Evolutionary conservation across 2,113 vertebrate genomes (phyloP).

Genomic region (Physeter macrocephalus): DNA sequence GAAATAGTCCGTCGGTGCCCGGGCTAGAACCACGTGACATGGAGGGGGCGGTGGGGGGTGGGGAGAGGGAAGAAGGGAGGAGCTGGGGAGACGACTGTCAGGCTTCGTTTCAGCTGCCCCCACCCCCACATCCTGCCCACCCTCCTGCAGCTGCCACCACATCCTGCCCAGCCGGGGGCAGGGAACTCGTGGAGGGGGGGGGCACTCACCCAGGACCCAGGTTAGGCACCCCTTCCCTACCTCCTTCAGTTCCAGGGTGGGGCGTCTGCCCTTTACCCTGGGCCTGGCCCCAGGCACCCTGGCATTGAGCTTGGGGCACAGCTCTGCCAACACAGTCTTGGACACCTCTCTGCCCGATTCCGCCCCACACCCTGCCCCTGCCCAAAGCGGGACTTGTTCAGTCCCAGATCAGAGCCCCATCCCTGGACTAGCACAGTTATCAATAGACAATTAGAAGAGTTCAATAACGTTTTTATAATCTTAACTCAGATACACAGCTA

Average conservation of each 20-base stretch:
- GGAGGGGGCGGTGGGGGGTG: slow-evolving; percentile 48
- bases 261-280: slow-evolving; percentile 52
- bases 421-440: not conserved
- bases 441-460: not conserved
- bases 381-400: not conserved
- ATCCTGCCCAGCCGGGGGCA: slow-evolving; percentile 64
- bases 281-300: not conserved
- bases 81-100: slow-evolving; percentile 62
- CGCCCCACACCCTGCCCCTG: not conserved
- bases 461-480: not conserved
- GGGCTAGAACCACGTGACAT: slow-evolving; percentile 60
- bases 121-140: slow-evolving; percentile 76
- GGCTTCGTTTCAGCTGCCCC: slow-evolving; percentile 67
- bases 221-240: slow-evolving; percentile 39
- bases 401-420: not conserved
- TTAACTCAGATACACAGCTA: not conserved
- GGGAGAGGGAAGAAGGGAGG: slow-evolving; percentile 57
- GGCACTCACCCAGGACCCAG: slow-evolving; percentile 48
- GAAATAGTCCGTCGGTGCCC: slow-evolving; percentile 68
- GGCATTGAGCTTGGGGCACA: not conserved
- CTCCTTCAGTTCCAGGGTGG: slow-evolving; percentile 43
- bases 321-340: not conserved
- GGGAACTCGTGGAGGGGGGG: slow-evolving; percentile 56
- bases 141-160: slow-evolving; percentile 71
- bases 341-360: not conserved